A percentile compares a stretch with the other conserved stretches of the same genome.
These are phyloP conservation scores for Drosophila sproati DNA, from an alignment of 1,140 invertebrate genomes.

Conservation along the genomic window DNA sequence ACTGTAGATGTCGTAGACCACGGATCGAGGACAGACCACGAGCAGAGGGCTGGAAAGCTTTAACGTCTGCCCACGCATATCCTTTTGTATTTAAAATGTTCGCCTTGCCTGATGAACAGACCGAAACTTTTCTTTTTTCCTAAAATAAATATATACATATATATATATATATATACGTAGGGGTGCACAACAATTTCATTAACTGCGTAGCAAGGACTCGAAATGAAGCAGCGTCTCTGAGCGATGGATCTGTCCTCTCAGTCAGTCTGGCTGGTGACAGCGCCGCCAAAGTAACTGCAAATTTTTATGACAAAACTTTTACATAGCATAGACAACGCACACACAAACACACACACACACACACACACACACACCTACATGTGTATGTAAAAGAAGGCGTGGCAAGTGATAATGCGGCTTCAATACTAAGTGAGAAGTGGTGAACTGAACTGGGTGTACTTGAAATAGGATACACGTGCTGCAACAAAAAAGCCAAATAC, in stretches of 20 bases:
- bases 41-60: not conserved
- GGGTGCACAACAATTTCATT: slow-evolving; percentile 73
- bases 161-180: slow-evolving; percentile 9
- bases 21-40: slow-evolving; percentile 45
- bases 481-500: slow-evolving; percentile 20
- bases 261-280: slow-evolving; percentile 59
- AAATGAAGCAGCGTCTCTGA: slow-evolving; percentile 34
- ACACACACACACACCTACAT: slow-evolving; percentile 17
- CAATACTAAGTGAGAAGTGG: not conserved
- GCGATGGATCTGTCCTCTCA: slow-evolving; percentile 49
- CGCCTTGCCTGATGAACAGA: slow-evolving; percentile 72
- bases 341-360: slow-evolving; percentile 7
- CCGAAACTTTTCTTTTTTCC: slow-evolving; percentile 61
- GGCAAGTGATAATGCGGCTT: slow-evolving; percentile 44
- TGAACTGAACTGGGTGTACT: not conserved
- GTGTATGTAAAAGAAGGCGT: slow-evolving; percentile 13
- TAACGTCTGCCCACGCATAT: slow-evolving; percentile 73
- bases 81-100: slow-evolving; percentile 82
- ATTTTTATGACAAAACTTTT: slow-evolving; percentile 75
- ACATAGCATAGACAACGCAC: slow-evolving; percentile 43
- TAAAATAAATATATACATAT: slow-evolving; percentile 10
- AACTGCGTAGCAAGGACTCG: slow-evolving; percentile 54
- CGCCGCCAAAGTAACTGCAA: slow-evolving; percentile 54
- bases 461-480: slow-evolving; percentile 35
- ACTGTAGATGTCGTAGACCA: slow-evolving; percentile 46